Evolutionary conservation across 2,113 vertebrate species (phyloP).

Genomic region (Ptilonorhynchus violaceus): DNA sequence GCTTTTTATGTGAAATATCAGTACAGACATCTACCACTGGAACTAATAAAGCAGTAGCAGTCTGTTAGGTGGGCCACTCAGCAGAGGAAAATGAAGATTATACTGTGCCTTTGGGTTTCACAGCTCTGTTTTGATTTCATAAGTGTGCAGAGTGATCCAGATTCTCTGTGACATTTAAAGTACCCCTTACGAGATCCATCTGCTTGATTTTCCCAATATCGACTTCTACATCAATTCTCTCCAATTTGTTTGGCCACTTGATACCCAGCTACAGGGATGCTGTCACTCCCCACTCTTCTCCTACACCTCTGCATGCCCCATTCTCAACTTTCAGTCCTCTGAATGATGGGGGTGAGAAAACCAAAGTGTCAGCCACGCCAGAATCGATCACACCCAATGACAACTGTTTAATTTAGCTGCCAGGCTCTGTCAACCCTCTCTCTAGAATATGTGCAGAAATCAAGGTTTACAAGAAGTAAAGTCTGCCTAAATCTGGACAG

Average conservation of each 20-base stretch:
- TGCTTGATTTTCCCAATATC: neutral
- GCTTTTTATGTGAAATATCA: neutral
- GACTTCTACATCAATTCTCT: neutral
- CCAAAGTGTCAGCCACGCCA: neutral
- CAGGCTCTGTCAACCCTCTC: neutral
- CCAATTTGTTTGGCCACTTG: neutral
- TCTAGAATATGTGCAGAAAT: neutral
- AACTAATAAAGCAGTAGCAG: constrained; percentile 5
- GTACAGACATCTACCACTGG: neutral
- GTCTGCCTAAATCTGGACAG: neutral
- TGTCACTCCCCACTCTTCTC: neutral
- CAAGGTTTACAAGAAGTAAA: neutral
- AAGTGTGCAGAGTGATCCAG: neutral
- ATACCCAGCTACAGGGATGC: neutral
- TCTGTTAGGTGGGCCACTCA: neutral
- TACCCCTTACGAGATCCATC: neutral
- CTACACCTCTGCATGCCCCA: neutral
- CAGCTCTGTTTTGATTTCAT: neutral
- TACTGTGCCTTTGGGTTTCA: neutral
- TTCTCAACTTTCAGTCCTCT: neutral
- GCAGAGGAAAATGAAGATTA: neutral
- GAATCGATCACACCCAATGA: neutral
- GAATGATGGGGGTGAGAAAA: neutral
- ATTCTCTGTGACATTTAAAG: neutral
- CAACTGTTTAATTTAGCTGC: neutral